A percentile compares a stretch with the other conserved stretches of the same genome.
These are phyloP conservation scores for Diarsia dahlii DNA, from an alignment of 2,888 invertebrate species.

Conservation along the genomic window DNA sequence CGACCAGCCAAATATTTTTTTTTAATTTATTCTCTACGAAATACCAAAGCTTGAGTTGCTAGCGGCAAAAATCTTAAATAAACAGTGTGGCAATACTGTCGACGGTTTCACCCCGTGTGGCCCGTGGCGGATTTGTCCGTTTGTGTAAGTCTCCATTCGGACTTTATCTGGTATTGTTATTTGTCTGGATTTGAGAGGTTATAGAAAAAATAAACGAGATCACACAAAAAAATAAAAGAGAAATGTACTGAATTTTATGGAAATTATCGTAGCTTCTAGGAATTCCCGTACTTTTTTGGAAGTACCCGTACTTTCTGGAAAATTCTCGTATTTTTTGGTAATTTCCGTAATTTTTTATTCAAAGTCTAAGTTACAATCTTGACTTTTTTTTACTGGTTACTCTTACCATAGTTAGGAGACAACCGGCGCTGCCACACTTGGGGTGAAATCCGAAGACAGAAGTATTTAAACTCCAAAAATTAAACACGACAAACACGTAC, in stretches of 20 bases:
- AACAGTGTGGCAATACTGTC: constrained; percentile 76
- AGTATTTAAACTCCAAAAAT: constrained; percentile 60
- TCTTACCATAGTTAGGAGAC: background rate
- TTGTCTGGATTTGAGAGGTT: background rate
- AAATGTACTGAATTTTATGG: background rate
- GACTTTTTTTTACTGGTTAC: background rate
- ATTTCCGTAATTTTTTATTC: background rate
- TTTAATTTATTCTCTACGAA: constrained; percentile 76
- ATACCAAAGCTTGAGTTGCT: constrained; percentile 84
- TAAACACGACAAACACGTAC: constrained; percentile 79
- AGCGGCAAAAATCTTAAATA: constrained; percentile 82
- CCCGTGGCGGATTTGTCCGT: constrained; percentile 31
- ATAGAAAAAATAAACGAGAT: background rate
- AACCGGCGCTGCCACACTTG: constrained; percentile 66
- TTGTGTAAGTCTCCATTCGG: background rate
- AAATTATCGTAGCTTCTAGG: background rate
- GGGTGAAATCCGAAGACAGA: constrained; percentile 64
- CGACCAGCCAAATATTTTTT: constrained; percentile 88
- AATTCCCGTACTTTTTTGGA: background rate
- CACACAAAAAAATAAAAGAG: background rate
- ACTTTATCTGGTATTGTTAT: background rate
- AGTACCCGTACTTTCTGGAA: background rate
- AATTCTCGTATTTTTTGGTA: background rate
- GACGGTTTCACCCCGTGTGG: constrained; percentile 71
- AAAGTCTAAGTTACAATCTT: background rate